These are phyloP conservation scores for Orbicella faveolata DNA, from an alignment of 64 coral and sea anemone genomes.

Conservation along the genomic window DNA sequence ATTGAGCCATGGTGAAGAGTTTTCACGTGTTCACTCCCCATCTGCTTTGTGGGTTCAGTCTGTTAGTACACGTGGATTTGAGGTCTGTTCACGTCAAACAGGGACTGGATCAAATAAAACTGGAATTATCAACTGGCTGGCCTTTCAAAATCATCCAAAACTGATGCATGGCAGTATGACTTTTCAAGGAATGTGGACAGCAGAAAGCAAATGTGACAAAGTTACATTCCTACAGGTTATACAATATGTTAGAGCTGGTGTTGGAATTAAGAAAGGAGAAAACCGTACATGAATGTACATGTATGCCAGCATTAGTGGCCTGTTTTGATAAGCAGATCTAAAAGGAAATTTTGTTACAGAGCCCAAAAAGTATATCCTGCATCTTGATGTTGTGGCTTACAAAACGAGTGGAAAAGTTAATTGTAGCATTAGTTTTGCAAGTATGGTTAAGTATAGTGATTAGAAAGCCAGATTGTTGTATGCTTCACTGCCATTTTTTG, in stretches of 20 bases:
- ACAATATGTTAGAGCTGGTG: neutral
- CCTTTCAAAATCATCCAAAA: neutral
- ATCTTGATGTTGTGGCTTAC: too few species aligned
- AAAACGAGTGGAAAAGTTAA: too few species aligned
- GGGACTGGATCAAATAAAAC: neutral
- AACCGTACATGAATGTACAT: neutral
- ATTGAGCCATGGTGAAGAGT: neutral
- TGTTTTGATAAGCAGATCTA: neutral
- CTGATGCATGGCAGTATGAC: neutral
- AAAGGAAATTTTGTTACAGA: neutral
- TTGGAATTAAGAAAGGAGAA: neutral
- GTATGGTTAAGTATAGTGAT: too few species aligned
- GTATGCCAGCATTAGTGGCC: neutral
- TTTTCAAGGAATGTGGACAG: slow-evolving; percentile 23
- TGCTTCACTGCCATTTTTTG: too few species aligned
- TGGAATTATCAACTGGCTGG: slow-evolving; percentile 36
- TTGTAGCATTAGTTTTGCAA: too few species aligned
- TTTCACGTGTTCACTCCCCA: neutral
- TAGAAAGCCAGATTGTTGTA: too few species aligned
- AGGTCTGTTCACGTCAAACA: slow-evolving; percentile 24
- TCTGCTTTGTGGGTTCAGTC: slow-evolving; percentile 16
- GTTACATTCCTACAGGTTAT: neutral
- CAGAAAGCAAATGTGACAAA: slow-evolving; percentile 37
- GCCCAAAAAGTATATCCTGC: too few species aligned
- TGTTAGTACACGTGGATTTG: neutral